A percentile compares a stretch with the other conserved stretches of the same genome.
Evolutionary conservation across 2,888 invertebrate genomes (phyloP).

Genomic region (Dryomyza anilis): DNA sequence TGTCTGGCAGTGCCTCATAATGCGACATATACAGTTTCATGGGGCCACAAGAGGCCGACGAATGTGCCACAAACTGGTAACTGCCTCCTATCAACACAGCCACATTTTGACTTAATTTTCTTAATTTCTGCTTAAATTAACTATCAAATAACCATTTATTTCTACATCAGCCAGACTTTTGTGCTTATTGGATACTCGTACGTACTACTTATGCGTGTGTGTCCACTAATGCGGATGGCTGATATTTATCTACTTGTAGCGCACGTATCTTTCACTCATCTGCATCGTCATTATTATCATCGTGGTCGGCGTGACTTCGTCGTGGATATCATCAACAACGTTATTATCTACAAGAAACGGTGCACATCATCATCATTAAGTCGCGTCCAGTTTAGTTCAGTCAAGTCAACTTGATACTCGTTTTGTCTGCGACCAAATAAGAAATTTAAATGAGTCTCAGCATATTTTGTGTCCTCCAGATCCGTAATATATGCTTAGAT

Average conservation of each 20-base stretch:
- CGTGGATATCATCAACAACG: conserved; percentile 1
- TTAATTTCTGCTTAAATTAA: conserved; percentile 26
- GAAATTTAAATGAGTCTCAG: conserved; percentile 30
- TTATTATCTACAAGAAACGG: background rate
- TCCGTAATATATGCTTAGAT: conserved; percentile 24
- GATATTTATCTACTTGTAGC: background rate
- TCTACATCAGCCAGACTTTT: background rate
- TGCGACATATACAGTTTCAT: too few relatives aligned
- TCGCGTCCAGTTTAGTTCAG: background rate
- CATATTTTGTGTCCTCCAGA: conserved; percentile 1
- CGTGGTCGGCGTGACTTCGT: background rate
- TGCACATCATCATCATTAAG: background rate
- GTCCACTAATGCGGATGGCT: background rate
- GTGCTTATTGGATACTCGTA: background rate
- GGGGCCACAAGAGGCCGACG: background rate
- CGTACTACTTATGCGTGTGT: background rate
- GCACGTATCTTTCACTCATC: conserved; percentile 17
- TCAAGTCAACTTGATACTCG: background rate
- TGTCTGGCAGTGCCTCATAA: too few relatives aligned
- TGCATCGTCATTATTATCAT: conserved; percentile 11
- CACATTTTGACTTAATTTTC: conserved; percentile 18
- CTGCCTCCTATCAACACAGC: too few relatives aligned
- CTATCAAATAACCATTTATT: conserved; percentile 14
- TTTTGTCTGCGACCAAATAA: conserved; percentile 7
- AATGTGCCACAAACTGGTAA: too few relatives aligned